A percentile compares a stretch with the other conserved stretches of the same genome.
Evolutionary conservation across 2,113 vertebrate species (phyloP).

Genomic region (Ictalurus furcatus): DNA sequence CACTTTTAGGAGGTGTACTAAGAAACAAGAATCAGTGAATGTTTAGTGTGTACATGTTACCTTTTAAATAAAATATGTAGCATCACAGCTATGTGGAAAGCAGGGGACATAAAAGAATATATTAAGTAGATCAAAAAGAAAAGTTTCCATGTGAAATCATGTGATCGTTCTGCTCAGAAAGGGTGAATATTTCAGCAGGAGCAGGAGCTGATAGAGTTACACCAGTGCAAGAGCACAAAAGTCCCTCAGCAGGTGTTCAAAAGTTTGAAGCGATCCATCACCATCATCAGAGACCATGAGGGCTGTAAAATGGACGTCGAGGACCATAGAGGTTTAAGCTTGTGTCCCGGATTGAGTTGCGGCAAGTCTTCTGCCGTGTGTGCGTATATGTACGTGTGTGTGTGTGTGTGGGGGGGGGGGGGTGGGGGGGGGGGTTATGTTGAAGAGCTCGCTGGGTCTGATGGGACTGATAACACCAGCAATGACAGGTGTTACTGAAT

Average conservation of each 20-base stretch:
- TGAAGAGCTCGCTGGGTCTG: neutral
- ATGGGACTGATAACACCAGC: slow-evolving; percentile 23
- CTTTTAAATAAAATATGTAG: neutral
- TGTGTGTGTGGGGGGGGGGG: neutral
- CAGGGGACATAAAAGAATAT: neutral
- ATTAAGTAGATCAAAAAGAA: neutral
- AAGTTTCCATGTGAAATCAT: neutral
- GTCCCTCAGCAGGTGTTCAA: slow-evolving; percentile 43
- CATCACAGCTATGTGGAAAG: neutral
- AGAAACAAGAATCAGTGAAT: neutral
- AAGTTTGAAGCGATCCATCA: slow-evolving; percentile 41
- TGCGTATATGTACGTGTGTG: neutral
- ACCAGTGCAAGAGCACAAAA: neutral
- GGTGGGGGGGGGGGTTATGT: neutral
- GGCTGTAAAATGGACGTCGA: neutral
- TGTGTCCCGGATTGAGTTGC: neutral
- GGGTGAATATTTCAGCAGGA: neutral
- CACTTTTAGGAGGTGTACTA: neutral
- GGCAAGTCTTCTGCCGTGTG: too few species aligned
- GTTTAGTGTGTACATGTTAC: neutral
- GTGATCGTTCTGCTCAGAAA: neutral
- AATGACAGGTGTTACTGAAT: slow-evolving; percentile 59
- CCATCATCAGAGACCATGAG: slow-evolving; percentile 16
- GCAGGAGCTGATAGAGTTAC: neutral
- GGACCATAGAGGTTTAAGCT: neutral